Evolutionary conservation across 2,113 vertebrate species (phyloP).

Genomic region (Nannobrachium achirus): DNA sequence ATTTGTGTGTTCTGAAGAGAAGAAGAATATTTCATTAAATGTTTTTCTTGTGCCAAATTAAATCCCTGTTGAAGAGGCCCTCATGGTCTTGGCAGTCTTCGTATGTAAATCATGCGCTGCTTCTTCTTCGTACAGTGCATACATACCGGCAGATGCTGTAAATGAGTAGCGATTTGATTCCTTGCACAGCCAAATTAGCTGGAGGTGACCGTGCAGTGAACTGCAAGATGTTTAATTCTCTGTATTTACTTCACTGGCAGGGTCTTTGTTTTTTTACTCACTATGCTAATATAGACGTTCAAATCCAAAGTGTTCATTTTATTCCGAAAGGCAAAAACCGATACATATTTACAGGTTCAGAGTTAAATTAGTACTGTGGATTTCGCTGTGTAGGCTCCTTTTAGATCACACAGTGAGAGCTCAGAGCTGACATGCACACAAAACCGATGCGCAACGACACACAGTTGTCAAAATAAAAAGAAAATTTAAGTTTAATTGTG

Average conservation of each 20-base stretch:
- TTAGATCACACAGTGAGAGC: conserved; percentile 59
- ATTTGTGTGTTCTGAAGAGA: conserved; percentile 47
- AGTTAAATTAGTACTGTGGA: too few species aligned
- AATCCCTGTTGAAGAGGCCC: conserved; percentile 52
- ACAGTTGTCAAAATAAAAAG: conserved; percentile 48
- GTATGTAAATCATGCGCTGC: conserved; percentile 50
- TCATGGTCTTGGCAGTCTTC: conserved; percentile 26
- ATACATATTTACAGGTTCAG: too few species aligned
- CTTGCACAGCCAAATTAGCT: conserved; percentile 64
- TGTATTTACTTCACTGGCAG: conserved; percentile 69
- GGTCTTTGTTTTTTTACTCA: conserved; percentile 75
- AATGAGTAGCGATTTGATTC: conserved; percentile 66
- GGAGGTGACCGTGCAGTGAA: conserved; percentile 73
- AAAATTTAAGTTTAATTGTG: conserved; percentile 25
- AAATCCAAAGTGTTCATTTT: too few species aligned
- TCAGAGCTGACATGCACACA: conserved; percentile 39
- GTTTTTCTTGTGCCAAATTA: conserved; percentile 24
- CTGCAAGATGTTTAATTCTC: conserved; percentile 71
- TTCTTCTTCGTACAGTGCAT: conserved; percentile 37
- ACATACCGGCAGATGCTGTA: conserved; percentile 61
- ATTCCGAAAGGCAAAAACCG: too few species aligned
- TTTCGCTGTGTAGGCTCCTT: conserved; percentile 25
- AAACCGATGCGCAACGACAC: not conserved
- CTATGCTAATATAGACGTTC: conserved; percentile 66
- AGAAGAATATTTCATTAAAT: conserved; percentile 36